These are phyloP conservation scores for Allolobophora icterica DNA, from an alignment of 2,888 invertebrate genomes.

Conservation along the genomic window DNA sequence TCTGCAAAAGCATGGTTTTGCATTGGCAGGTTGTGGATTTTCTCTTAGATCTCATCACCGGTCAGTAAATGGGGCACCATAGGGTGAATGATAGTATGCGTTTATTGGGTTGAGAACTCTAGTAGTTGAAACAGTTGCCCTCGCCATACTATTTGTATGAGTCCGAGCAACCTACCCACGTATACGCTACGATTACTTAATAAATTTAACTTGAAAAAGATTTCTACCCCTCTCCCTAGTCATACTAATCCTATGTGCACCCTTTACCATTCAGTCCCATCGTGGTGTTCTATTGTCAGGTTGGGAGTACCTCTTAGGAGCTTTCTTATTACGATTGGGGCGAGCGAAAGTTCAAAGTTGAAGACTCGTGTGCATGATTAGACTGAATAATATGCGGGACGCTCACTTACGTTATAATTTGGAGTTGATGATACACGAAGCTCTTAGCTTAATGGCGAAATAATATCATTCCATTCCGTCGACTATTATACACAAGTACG, in stretches of 20 bases:
- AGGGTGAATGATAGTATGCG: no score
- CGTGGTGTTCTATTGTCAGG: no score
- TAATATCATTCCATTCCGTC: background rate
- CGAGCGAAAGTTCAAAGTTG: no score
- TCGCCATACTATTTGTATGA: conserved; percentile 74
- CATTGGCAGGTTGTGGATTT: no score
- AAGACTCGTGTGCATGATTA: background rate
- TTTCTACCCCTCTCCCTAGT: conserved; percentile 49
- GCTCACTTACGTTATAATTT: background rate
- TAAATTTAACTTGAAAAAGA: conserved; percentile 61
- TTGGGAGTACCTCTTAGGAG: no score
- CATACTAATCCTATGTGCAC: conserved; percentile 27
- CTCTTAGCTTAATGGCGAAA: background rate
- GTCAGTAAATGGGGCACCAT: no score
- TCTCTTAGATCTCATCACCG: no score
- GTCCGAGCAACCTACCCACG: conserved; percentile 75
- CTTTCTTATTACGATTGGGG: background rate
- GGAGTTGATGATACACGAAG: background rate
- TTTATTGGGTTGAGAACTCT: conserved; percentile 55
- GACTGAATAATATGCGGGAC: background rate
- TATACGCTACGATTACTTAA: conserved; percentile 79
- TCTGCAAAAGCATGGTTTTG: no score
- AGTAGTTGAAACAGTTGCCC: conserved; percentile 70
- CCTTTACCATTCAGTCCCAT: no score
- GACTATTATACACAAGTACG: background rate